Evolutionary conservation across 2,113 vertebrate genomes (phyloP).

Genomic region (Eudyptes chrysolophus): DNA sequence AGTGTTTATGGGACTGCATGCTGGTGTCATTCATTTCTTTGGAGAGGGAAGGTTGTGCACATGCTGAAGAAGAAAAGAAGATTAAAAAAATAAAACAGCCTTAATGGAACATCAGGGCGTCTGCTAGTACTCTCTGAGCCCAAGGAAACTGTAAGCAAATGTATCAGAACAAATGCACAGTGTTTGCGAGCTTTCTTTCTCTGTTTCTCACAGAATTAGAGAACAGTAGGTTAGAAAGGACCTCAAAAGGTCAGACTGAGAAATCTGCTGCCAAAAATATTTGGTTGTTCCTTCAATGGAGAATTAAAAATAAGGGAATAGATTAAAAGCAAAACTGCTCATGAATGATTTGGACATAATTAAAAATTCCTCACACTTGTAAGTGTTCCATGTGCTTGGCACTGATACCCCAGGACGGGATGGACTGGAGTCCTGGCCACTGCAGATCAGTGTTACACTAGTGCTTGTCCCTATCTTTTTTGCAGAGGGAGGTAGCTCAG

Average conservation of each 20-base stretch:
- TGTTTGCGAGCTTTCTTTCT: not conserved
- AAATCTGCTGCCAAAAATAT: not conserved
- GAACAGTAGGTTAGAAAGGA: not conserved
- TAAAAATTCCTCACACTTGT: not conserved
- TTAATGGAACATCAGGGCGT: not conserved
- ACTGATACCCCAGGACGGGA: not conserved
- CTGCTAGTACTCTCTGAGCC: not conserved
- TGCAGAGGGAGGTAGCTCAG: not conserved
- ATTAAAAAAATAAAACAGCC: not conserved
- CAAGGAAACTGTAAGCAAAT: not conserved
- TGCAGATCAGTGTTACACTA: not conserved
- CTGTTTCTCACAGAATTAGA: not conserved
- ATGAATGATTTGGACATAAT: not conserved
- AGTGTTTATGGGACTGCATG: not conserved
- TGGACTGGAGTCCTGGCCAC: not conserved
- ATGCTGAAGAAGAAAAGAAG: not conserved
- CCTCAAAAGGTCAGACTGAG: not conserved
- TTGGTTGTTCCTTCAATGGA: not conserved
- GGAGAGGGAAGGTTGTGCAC: not conserved
- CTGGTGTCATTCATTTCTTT: not conserved
- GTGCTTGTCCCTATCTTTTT: not conserved
- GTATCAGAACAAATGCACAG: not conserved
- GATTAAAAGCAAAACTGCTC: not conserved
- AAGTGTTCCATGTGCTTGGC: not conserved
- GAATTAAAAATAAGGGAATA: not conserved